These are phyloP conservation scores for Moxostoma hubbsi DNA, from an alignment of 2,797 vertebrate genomes.

Conservation along the genomic window DNA sequence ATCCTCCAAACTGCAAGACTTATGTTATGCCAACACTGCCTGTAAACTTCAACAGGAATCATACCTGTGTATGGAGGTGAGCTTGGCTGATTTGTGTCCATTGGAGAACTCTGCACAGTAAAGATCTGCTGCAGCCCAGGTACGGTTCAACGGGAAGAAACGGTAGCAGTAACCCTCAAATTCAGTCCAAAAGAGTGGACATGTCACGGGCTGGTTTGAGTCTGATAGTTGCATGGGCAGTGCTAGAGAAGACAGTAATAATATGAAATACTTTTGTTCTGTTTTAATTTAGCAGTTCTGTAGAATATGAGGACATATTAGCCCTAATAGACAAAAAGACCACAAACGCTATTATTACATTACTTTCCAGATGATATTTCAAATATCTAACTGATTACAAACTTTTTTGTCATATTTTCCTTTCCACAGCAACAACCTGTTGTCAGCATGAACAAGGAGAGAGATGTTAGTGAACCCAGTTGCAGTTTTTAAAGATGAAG, in stretches of 20 bases:
- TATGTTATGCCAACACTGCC: not conserved
- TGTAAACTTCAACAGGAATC: not conserved
- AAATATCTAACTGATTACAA: not conserved
- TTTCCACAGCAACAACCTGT: constrained; percentile 1
- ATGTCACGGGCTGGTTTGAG: constrained; percentile 68
- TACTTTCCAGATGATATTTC: constrained; percentile 12
- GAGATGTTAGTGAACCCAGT: too few relatives aligned
- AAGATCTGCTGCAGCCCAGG: constrained; percentile 80
- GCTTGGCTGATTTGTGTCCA: constrained; percentile 79
- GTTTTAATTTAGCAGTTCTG: too few relatives aligned
- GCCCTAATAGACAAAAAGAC: not conserved
- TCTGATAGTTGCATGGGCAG: constrained; percentile 72
- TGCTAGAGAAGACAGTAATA: constrained; percentile 58
- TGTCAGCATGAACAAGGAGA: too few relatives aligned
- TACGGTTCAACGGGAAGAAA: constrained; percentile 82
- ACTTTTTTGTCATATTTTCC: constrained; percentile 13
- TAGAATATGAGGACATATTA: not conserved
- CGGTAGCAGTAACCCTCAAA: constrained; percentile 81
- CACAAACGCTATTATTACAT: not conserved
- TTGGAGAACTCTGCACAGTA: constrained; percentile 83
- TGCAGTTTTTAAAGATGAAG: too few relatives aligned
- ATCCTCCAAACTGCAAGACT: not conserved
- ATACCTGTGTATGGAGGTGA: constrained; percentile 84
- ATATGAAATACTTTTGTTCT: too few relatives aligned
- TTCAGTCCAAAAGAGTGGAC: constrained; percentile 84